Base-by-base conservation (phyloP, 2,888 invertebrate genomes). In the Patella caerulea region DNA sequence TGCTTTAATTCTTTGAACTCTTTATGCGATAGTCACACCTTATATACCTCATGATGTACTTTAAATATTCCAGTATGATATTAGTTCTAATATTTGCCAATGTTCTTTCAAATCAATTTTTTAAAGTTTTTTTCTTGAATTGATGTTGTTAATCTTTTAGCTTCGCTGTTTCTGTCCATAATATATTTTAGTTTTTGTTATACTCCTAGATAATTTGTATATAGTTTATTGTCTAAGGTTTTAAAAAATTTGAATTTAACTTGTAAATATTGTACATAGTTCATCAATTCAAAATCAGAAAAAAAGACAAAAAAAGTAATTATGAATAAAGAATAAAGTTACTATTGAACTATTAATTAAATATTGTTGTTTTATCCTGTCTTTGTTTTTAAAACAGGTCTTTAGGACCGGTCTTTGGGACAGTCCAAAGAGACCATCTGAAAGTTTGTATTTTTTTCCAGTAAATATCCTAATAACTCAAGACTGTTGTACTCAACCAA, bases 191-290 rank as follows among this genome's bases (percentile, higher is more conserved):
- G 19, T 65, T 65, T 24, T 19, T 24, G 24, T 65, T 65, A 24
- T 65, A 12, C 19, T 12, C 65, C 24, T 19, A 24, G 24, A 65
- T 65, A 59, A 59, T 65, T 24, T 65, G 65, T 65, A 65, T 65
- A 65, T 65, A 65, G 19, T 65, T 19, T 45, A 45, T 45, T 45
- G 45, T 45, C 45, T 45, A 45, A 11, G 65, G 24, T 65, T 65
- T 65, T 65, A 65, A 14, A 2, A 65, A 65, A 19, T 9, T 65
- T 24, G 24, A 65, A 65, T 12, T 19, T 9, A n/a, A 15, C 65
- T 24, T 65, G 19, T 65, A 65, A 11, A 65, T 65, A 65, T 12
- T 65, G 65, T 65, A 65, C n/a, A 65, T 59, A 65, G 19, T 65
- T 65, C 65, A 65, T 19, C 19, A 65, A 45, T 45, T 45, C 45